Percentiles rank a stretch among this genome's conserved stretches.
Evolutionary conservation across 1,140 invertebrate species (phyloP).

Genomic region (Mamestra configurata): DNA sequence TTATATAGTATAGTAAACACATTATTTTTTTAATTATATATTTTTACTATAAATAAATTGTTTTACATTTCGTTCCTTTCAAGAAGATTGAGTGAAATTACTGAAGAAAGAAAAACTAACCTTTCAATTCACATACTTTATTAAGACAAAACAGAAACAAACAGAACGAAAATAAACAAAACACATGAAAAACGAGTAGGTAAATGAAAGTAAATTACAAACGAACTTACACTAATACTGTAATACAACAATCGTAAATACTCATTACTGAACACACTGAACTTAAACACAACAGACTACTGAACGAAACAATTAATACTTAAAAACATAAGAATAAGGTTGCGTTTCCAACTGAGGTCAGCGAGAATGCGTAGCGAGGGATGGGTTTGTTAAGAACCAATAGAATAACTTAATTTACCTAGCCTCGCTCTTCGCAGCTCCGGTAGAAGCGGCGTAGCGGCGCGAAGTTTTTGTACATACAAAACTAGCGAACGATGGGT

Average conservation of each 20-base stretch:
- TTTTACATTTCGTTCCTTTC: too few species aligned
- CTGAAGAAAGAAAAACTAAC: neutral
- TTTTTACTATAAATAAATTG: too few species aligned
- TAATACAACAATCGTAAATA: neutral
- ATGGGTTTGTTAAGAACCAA: too few species aligned
- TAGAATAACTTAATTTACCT: too few species aligned
- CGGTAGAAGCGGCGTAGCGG: too few species aligned
- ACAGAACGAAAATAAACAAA: slow-evolving; percentile 47
- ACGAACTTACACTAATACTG: neutral
- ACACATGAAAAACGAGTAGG: slow-evolving; percentile 42
- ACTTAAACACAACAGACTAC: neutral
- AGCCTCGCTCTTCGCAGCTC: too few species aligned
- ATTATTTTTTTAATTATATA: too few species aligned
- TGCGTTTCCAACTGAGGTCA: too few species aligned
- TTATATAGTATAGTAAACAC: too few species aligned
- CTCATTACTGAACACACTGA: neutral
- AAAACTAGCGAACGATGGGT: too few species aligned
- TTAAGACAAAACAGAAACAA: slow-evolving; percentile 17
- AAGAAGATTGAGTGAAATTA: neutral
- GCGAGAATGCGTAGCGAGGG: too few species aligned
- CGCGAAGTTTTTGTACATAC: too few species aligned
- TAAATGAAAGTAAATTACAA: slow-evolving; percentile 6
- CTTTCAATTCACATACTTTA: slow-evolving; percentile 2
- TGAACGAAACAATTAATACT: neutral
- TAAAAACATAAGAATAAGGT: neutral